Base-by-base conservation (phyloP, 2,888 invertebrate species). In the Keiferia lycopersicella region DNA sequence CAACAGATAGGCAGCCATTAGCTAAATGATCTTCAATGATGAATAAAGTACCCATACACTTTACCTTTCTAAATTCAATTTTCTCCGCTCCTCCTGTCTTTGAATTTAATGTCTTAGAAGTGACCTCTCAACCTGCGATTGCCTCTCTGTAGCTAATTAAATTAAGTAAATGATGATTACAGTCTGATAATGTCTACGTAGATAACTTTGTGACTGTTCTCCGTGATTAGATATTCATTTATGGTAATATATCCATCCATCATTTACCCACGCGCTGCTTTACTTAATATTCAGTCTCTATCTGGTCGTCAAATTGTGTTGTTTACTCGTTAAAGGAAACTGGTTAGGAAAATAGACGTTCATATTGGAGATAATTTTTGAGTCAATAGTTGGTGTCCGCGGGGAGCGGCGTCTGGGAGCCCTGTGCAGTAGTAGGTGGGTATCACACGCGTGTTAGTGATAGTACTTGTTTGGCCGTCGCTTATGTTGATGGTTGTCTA, bases 391-490 rank as follows among this genome's bases (percentile, higher is more conserved):
- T 53, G 2, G 3, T 53, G 26, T 30, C n/a, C 26, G 30, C 34
- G 30, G 16, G 12, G n/a, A 12, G 56, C 51, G 51, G 22, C 48
- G 20, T 10, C 59, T 38, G 56, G 39, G 57, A 41, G 48, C 22
- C 14, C 26, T 71, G 69, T 67, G 66, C 66, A 71, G 67, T 68
- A 64, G 68, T 68, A 64, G 71, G 65, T 62, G 69, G 67, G 50
- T 18, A 59, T 59, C 26, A 53, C 71, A 71, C 82, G 80, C 80
- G 79, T 79, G 77, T 78, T 74, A 67, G 67, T 67, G 77, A 81
- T 82, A 83, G 87, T 61, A 26, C 45, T 79, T 77, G 78, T 80
- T 80, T 77, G 81, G 72, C 75, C 79, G 74, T 78, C 77, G 80
- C 69, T 72, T 70, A 74, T 70, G 71, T 77, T 76, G 76, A 77